Conservation (phyloP, 2,113 vertebrate genomes). For the Sus scrofa region T2T-Sscrofa CM000817.6:150923001-150923500, state of each 20-base stretch:
- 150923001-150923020: slow-evolving; percentile 41
- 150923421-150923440: background rate
- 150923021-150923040: slow-evolving; percentile 9
- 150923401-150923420: background rate
- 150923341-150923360: background rate
- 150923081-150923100: background rate
- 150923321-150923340: background rate
- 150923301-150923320: background rate
- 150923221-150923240: background rate
- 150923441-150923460: background rate
- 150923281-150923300: background rate
- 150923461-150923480: rapidly evolving
- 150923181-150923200: background rate
- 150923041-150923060: slow-evolving; percentile 37
- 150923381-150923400: background rate
- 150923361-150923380: background rate
- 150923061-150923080: background rate
- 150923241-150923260: background rate
- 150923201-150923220: slow-evolving; percentile 6
- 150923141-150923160: background rate
- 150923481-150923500: background rate
- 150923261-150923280: background rate
- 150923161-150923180: background rate
- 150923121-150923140: background rate
- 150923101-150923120: background rate